Evolutionary conservation across 2,797 vertebrate species (phyloP).

Genomic region (Spondyliosoma cantharus): DNA sequence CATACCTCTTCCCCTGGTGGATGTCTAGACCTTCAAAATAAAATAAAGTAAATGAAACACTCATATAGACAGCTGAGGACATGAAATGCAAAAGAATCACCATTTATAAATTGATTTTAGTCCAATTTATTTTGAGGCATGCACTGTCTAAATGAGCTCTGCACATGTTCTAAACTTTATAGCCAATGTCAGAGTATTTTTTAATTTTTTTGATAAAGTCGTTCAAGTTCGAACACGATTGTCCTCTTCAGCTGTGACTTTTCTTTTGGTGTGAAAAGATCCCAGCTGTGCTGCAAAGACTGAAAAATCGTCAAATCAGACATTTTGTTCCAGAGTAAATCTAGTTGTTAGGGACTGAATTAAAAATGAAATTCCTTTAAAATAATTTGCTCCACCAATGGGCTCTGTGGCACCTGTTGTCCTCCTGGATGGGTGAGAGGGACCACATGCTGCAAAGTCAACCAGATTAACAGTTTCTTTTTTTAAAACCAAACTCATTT

Average conservation of each 20-base stretch:
- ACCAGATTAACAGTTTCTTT: conserved; percentile 6
- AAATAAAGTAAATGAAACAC: background rate
- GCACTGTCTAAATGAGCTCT: background rate
- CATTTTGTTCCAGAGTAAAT: conserved; percentile 6
- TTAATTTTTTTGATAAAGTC: background rate
- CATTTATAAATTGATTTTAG: background rate
- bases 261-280: background rate
- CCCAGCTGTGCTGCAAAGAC: background rate
- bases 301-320: background rate
- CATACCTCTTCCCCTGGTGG: background rate
- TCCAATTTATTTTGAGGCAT: conserved; percentile 1
- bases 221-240: background rate
- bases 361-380: background rate
- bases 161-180: background rate
- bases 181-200: background rate
- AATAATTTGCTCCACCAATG: conserved; percentile 7
- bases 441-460: conserved; percentile 20
- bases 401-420: conserved; percentile 60
- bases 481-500: background rate
- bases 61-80: background rate
- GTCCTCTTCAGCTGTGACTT: background rate
- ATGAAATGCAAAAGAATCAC: background rate
- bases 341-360: background rate
- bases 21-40: background rate
- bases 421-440: background rate